Evolutionary conservation across 2,113 vertebrate genomes (phyloP).

Genomic region (Aix galericulata): DNA sequence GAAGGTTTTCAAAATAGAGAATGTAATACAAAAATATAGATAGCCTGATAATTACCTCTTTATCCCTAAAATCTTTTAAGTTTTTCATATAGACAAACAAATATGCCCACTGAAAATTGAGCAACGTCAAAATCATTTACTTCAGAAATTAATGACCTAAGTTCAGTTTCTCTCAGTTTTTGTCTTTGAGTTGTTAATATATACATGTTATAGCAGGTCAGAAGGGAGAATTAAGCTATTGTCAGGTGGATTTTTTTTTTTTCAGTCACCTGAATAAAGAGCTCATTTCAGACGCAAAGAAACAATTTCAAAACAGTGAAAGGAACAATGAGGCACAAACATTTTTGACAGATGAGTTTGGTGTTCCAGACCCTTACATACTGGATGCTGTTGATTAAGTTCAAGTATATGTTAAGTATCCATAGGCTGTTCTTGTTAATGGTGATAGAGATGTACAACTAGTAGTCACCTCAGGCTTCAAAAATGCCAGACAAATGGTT

Average conservation of each 20-base stretch:
- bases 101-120: background rate
- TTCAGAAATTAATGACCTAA: background rate
- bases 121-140: accelerated
- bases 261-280: background rate
- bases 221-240: background rate
- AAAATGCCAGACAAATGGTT: background rate
- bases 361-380: background rate
- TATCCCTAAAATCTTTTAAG: background rate
- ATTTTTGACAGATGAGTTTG: background rate
- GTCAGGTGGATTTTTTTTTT: background rate
- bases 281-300: accelerated
- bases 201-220: background rate
- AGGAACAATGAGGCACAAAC: background rate
- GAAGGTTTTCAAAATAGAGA: background rate
- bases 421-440: background rate
- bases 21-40: background rate
- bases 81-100: background rate
- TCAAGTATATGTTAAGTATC: background rate
- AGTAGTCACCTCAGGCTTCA: background rate
- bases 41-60: background rate
- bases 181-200: background rate
- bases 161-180: background rate
- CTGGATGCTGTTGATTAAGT: background rate
- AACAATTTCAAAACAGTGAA: background rate
- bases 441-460: background rate